These are phyloP conservation scores for Eumerus sabulonum DNA, from an alignment of 2,888 invertebrate genomes.

Conservation along the genomic window DNA sequence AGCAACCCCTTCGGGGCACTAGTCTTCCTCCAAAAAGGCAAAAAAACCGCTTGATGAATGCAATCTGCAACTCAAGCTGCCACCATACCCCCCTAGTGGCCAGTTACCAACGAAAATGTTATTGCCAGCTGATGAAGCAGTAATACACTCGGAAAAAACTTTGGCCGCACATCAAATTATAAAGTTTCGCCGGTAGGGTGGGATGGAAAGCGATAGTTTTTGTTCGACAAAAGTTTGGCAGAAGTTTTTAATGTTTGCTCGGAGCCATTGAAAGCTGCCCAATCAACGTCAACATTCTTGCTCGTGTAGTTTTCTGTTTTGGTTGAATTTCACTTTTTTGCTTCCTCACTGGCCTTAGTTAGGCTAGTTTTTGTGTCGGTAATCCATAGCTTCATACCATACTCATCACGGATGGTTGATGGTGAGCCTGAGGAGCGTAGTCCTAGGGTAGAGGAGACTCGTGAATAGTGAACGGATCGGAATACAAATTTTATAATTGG, in stretches of 20 bases:
- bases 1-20: too few species aligned
- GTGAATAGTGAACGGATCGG: neutral
- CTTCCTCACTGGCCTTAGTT: neutral
- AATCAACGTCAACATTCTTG: slow-evolving; percentile 53
- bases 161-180: slow-evolving; percentile 53
- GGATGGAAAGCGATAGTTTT: slow-evolving; percentile 27
- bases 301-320: neutral
- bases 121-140: slow-evolving; percentile 32
- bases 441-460: too few species aligned
- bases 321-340: neutral
- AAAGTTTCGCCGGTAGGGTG: slow-evolving; percentile 35
- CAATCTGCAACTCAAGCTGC: too few species aligned
- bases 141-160: slow-evolving; percentile 45
- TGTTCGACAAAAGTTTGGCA: slow-evolving; percentile 38
- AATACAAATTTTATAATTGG: slow-evolving; percentile 16
- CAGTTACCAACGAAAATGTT: slow-evolving; percentile 16
- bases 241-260: slow-evolving; percentile 54
- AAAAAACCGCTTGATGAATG: too few species aligned
- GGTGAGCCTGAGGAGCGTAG: too few species aligned
- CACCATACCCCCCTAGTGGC: too few species aligned
- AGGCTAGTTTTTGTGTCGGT: slow-evolving; percentile 19
- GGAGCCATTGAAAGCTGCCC: slow-evolving; percentile 40
- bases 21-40: too few species aligned
- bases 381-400: slow-evolving; percentile 6
- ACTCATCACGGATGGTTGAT: slow-evolving; percentile 14